These are phyloP conservation scores for Danio albolineatus DNA, from an alignment of 2,797 vertebrate species.

Conservation along the genomic window DNA sequence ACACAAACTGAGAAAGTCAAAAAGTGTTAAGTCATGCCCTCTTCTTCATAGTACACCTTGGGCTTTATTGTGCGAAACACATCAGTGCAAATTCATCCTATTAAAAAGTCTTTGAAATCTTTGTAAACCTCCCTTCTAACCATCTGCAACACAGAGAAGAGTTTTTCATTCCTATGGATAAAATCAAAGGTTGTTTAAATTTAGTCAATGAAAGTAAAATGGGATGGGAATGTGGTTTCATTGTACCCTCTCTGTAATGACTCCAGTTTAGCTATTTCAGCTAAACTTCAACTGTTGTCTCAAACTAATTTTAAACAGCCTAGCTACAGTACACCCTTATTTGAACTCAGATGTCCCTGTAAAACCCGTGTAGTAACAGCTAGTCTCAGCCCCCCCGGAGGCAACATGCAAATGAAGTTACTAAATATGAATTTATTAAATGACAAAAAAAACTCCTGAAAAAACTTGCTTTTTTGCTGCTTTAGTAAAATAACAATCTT, in stretches of 20 bases:
- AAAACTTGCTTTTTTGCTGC: conserved; percentile 2
- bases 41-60: no score
- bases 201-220: no score
- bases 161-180: no score
- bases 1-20: no score
- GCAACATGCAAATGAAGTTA: conserved; percentile 1
- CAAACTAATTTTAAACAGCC: not conserved
- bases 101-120: no score
- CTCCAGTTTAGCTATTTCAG: not conserved
- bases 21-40: no score
- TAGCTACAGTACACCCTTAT: not conserved
- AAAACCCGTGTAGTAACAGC: conserved; percentile 13
- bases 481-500: not conserved
- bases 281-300: not conserved
- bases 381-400: not conserved
- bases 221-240: no score
- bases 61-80: no score
- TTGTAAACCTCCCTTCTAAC: no score
- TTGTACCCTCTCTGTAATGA: not conserved
- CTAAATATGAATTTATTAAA: conserved; percentile 8
- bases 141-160: no score
- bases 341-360: conserved; percentile 12
- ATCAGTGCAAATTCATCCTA: no score
- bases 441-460: not conserved
- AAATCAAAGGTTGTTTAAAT: no score